phyloP scores from a whole-genome alignment of 2,797 vertebrate species.

The Liparis tanakae region DNA sequence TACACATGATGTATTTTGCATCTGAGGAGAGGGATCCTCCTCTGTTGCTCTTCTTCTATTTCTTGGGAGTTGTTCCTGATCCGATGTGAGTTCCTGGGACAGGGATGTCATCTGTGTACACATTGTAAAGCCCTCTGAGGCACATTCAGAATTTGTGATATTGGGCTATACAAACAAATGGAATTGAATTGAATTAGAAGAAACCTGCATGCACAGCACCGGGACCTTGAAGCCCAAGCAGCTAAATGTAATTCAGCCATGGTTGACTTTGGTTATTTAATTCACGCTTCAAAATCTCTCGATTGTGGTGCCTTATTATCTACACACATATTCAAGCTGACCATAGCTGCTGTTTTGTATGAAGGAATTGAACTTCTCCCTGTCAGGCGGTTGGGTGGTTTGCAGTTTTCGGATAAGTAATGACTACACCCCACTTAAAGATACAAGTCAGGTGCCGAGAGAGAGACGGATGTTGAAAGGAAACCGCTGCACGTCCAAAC shows the following conservation, averaged over 20 bases:
- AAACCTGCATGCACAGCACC: neutral
- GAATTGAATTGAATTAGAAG: too few relatives aligned
- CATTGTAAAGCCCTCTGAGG: too few relatives aligned
- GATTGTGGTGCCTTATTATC: neutral
- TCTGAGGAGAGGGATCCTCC: too few relatives aligned
- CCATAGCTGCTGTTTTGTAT: neutral
- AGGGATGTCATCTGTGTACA: too few relatives aligned
- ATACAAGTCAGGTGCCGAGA: neutral
- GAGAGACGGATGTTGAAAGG: neutral
- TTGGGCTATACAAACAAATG: too few relatives aligned
- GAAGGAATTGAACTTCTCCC: neutral
- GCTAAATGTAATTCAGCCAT: neutral
- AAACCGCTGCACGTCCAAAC: slow-evolving; percentile 20
- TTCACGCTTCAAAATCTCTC: neutral
- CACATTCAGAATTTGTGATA: too few relatives aligned
- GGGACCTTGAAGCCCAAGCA: neutral
- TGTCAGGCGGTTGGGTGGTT: neutral
- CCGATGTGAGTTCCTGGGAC: too few relatives aligned
- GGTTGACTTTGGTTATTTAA: neutral
- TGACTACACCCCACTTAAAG: neutral
- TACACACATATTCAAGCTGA: neutral
- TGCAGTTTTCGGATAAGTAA: neutral
- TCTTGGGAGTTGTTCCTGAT: too few relatives aligned
- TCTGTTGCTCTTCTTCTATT: too few relatives aligned
- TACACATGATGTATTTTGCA: too few relatives aligned